Conservation (phyloP, 2,113 vertebrate genomes). For the Malaclemys terrapin region DNA sequence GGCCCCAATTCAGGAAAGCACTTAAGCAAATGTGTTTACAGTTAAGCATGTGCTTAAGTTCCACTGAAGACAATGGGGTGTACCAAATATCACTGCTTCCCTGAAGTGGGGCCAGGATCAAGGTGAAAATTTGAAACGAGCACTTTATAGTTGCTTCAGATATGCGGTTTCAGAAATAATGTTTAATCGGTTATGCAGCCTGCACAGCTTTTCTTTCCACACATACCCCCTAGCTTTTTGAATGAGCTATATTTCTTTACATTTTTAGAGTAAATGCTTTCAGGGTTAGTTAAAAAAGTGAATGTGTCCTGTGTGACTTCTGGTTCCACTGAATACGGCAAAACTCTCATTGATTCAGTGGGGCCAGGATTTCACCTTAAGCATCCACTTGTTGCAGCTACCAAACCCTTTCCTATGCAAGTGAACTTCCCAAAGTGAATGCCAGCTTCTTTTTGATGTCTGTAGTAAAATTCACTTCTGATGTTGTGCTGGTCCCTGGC, state of each 20-base stretch:
- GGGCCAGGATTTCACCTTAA: not conserved
- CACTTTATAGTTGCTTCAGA: not conserved
- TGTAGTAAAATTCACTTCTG: not conserved
- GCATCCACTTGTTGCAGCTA: not conserved
- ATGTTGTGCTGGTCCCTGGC: too few species aligned
- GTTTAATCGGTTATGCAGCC: not conserved
- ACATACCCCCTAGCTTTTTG: not conserved
- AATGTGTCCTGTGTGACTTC: not conserved
- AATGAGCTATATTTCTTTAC: not conserved
- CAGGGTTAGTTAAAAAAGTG: not conserved
- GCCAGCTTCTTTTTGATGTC: accelerated
- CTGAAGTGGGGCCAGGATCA: not conserved
- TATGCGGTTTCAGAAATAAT: not conserved
- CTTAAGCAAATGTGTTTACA: not conserved
- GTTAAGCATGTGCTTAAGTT: not conserved
- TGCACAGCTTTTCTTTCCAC: not conserved
- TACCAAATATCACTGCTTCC: not conserved
- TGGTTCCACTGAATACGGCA: slow-evolving; percentile 36
- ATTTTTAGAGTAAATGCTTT: not conserved
- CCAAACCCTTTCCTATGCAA: slow-evolving; percentile 51
- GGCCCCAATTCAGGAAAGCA: not conserved
- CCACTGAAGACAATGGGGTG: not conserved
- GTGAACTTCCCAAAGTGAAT: not conserved
- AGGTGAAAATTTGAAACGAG: not conserved
- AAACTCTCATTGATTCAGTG: not conserved